These are phyloP conservation scores for Hippasteria phrygiana DNA, from an alignment of 53 echinoderm and acorn worm species.

Conservation along the genomic window DNA sequence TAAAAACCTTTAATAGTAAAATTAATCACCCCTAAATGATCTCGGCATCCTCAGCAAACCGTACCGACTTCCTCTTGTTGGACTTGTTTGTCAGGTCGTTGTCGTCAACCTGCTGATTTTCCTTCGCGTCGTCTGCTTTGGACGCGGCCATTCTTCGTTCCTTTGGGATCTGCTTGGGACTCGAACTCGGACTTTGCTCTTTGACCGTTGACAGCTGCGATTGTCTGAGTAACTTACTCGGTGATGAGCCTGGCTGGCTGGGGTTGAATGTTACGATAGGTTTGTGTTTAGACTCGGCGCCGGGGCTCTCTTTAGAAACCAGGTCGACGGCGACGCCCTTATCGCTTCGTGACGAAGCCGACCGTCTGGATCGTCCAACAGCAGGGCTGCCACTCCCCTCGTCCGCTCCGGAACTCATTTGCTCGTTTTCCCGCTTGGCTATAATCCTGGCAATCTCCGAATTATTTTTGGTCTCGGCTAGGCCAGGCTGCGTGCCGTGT, in stretches of 20 bases:
- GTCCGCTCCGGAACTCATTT: background rate
- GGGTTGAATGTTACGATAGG: background rate
- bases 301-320: background rate
- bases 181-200: slow-evolving; percentile 35
- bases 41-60: slow-evolving; percentile 59
- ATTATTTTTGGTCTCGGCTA: slow-evolving; percentile 37
- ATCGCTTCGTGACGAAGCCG: background rate
- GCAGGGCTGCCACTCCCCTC: background rate
- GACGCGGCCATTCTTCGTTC: background rate
- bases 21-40: slow-evolving; percentile 33
- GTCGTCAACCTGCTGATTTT: slow-evolving; percentile 26
- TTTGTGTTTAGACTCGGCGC: background rate
- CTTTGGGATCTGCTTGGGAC: slow-evolving; percentile 47
- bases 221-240: slow-evolving; percentile 3
- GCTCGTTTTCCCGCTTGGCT: slow-evolving; percentile 49
- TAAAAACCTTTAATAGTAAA: background rate
- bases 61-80: slow-evolving; percentile 49
- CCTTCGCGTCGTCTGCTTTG: slow-evolving; percentile 20
- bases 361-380: background rate
- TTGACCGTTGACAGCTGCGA: slow-evolving; percentile 29
- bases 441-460: slow-evolving; percentile 50
- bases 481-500: background rate
- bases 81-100: background rate
- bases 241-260: background rate
- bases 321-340: background rate